Evolutionary conservation across 2,797 vertebrate genomes (phyloP).

Genomic region (Scleropages formosus): DNA sequence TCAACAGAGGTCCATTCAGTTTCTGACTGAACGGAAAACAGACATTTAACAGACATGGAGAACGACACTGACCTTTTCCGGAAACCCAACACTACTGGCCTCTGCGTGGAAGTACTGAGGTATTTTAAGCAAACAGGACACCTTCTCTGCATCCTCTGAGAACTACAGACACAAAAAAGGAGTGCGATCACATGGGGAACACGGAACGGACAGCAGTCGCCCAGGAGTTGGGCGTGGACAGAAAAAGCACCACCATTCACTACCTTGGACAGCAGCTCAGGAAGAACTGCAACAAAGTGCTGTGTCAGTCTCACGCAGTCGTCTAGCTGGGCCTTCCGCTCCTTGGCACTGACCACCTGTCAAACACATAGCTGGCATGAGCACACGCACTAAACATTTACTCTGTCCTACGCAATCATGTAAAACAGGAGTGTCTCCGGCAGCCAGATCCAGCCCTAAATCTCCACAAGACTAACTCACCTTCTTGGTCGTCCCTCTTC

Average conservation of each 20-base stretch:
- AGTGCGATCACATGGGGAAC: no score
- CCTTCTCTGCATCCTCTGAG: slow-evolving; percentile 68
- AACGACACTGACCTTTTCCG: slow-evolving; percentile 68
- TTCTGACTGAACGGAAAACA: no score
- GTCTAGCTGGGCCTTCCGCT: slow-evolving; percentile 78
- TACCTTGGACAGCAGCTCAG: slow-evolving; percentile 84
- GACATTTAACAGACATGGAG: no score
- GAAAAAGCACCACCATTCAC: background rate
- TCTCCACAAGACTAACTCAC: slow-evolving; percentile 58
- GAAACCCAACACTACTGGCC: slow-evolving; percentile 53
- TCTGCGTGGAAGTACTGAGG: slow-evolving; percentile 80
- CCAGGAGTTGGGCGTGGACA: background rate
- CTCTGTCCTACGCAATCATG: no score
- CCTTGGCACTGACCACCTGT: slow-evolving; percentile 74
- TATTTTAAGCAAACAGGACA: slow-evolving; percentile 79
- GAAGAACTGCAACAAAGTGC: slow-evolving; percentile 78
- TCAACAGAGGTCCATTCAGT: no score
- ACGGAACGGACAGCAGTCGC: no score
- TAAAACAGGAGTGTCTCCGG: background rate
- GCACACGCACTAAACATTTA: no score
- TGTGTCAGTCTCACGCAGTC: slow-evolving; percentile 80
- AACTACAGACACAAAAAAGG: slow-evolving; percentile 66
- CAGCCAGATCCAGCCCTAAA: no score
- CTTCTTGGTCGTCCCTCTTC: slow-evolving; percentile 80
- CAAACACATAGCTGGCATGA: background rate